phyloP scores from a whole-genome alignment of 2,113 vertebrate species.

The Nibea coibor region DNA sequence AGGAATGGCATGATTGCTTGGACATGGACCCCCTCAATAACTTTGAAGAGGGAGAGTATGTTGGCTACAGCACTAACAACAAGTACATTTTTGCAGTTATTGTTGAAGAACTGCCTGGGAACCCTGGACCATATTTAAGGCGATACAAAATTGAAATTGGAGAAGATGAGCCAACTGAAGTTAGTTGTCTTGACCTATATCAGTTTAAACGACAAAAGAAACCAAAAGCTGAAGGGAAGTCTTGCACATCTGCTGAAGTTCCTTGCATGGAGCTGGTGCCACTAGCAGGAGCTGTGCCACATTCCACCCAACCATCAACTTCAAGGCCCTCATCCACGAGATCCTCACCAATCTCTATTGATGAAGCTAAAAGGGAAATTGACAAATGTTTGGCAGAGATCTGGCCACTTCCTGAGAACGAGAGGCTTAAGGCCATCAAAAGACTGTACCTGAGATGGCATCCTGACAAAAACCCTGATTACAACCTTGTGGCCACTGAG shows the following conservation, averaged over 20 bases:
- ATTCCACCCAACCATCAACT: conserved; percentile 20
- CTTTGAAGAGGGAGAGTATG: conserved; percentile 84
- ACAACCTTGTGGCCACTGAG: conserved; percentile 67
- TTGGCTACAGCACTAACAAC: conserved; percentile 74
- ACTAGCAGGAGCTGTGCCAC: conserved; percentile 17
- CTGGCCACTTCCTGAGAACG: conserved; percentile 76
- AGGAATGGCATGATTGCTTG: conserved; percentile 84
- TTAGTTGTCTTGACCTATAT: conserved; percentile 82
- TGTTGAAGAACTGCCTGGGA: conserved; percentile 70
- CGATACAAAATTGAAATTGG: conserved; percentile 82
- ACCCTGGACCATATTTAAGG: conserved; percentile 27
- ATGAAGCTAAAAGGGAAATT: conserved; percentile 84
- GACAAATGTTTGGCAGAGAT: conserved; percentile 79
- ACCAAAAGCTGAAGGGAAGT: background rate
- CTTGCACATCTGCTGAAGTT: conserved; percentile 25
- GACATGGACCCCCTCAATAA: conserved; percentile 84
- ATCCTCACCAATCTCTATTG: conserved; percentile 67
- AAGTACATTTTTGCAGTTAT: conserved; percentile 81
- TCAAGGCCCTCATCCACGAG: conserved; percentile 42
- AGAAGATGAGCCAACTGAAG: conserved; percentile 69
- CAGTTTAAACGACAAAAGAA: conserved; percentile 80
- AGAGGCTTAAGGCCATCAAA: conserved; percentile 79
- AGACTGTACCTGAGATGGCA: conserved; percentile 87
- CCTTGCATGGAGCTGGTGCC: conserved; percentile 42
- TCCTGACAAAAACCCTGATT: conserved; percentile 85